These are phyloP conservation scores for Rhagoletis zephyria DNA, from an alignment of 1,140 invertebrate genomes.

Conservation along the genomic window DNA sequence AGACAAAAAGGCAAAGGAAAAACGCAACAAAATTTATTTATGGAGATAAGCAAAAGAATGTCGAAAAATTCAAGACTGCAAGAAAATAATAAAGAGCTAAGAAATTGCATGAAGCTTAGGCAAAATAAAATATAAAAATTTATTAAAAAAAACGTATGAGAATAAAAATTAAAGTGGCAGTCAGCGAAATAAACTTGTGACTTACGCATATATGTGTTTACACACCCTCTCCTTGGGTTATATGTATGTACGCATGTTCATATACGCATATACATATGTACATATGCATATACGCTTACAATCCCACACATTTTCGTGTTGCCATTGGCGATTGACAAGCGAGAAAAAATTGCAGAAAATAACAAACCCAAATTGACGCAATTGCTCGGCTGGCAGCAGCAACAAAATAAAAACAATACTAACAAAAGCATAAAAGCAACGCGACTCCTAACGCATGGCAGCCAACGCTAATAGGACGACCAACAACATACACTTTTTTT, in stretches of 20 bases:
- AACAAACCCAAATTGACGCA: slow-evolving; percentile 45
- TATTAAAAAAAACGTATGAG: background rate
- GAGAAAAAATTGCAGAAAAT: slow-evolving; percentile 36
- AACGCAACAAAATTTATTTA: background rate
- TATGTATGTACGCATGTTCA: background rate
- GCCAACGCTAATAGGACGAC: background rate
- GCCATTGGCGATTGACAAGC: slow-evolving; percentile 28
- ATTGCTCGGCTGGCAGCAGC: background rate
- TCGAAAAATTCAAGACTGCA: background rate
- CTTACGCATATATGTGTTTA: background rate
- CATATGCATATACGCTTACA: background rate
- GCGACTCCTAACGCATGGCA: background rate
- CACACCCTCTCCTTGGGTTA: background rate
- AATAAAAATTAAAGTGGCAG: background rate
- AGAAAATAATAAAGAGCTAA: background rate
- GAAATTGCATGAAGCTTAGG: background rate
- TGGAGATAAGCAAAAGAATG: background rate
- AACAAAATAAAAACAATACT: background rate
- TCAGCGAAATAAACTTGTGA: background rate
- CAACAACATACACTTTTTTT: background rate
- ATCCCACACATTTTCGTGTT: slow-evolving; percentile 35
- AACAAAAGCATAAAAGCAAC: background rate
- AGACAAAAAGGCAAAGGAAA: background rate
- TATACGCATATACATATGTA: background rate
- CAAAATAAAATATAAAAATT: background rate